Conservation (phyloP, 2,113 vertebrate genomes). For the Ammodytes marinus region DNA sequence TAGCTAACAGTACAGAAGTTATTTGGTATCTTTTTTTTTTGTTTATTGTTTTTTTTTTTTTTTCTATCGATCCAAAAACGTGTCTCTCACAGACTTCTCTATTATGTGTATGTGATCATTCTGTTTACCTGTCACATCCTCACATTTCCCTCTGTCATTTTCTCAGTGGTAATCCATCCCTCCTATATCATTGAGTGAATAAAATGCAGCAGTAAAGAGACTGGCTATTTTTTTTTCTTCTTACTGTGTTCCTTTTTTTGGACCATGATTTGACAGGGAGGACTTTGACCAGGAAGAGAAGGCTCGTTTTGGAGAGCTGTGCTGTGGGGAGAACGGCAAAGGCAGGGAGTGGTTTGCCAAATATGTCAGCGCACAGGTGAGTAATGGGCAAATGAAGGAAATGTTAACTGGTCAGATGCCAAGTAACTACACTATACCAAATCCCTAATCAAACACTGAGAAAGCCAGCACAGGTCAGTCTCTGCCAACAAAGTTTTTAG, state of each 20-base stretch:
- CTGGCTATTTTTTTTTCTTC: background rate
- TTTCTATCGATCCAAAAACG: background rate
- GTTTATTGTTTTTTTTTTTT: background rate
- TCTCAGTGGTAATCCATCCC: background rate
- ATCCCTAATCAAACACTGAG: background rate
- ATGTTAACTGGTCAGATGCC: background rate
- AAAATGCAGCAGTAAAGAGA: background rate
- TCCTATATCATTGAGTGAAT: background rate
- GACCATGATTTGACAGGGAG: constrained; percentile 82
- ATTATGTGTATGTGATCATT: background rate
- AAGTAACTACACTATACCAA: background rate
- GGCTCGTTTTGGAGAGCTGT: constrained; percentile 93
- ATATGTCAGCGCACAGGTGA: constrained; percentile 95
- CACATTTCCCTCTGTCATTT: background rate
- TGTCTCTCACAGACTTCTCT: background rate
- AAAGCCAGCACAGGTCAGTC: background rate
- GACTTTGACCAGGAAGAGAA: constrained; percentile 97
- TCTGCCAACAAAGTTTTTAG: background rate
- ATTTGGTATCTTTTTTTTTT: background rate
- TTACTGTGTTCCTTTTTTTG: background rate
- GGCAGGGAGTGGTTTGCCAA: constrained; percentile 96
- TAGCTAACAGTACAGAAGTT: background rate
- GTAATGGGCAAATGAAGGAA: background rate
- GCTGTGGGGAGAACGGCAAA: constrained; percentile 91
- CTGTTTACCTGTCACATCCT: background rate